A percentile compares a stretch with the other conserved stretches of the same genome.
Evolutionary conservation across 2,797 vertebrate genomes (phyloP).

Genomic region (Labeo calbasu): DNA sequence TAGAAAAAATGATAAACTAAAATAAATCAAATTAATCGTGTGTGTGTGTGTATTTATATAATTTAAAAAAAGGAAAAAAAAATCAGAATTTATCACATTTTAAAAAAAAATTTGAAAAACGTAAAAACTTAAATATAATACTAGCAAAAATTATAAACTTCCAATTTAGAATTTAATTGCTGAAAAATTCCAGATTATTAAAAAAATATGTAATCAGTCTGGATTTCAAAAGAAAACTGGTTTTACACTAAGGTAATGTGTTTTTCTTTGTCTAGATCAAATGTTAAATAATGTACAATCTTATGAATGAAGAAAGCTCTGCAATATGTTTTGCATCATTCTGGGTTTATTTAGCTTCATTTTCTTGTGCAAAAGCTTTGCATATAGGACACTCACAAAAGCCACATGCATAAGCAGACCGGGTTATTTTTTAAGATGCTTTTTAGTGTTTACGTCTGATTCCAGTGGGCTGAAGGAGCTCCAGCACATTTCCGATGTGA

Average conservation of each 20-base stretch:
- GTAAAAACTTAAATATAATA: too few relatives aligned
- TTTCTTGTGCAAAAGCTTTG: too few relatives aligned
- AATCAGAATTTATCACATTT: too few relatives aligned
- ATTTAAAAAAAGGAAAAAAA: too few relatives aligned
- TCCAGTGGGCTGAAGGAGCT: neutral
- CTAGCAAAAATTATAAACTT: neutral
- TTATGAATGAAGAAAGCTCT: neutral
- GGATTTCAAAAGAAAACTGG: too few relatives aligned
- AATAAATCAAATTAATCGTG: too few relatives aligned
- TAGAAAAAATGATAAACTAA: too few relatives aligned
- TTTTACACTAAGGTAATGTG: too few relatives aligned
- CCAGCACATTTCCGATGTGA: neutral
- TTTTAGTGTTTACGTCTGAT: neutral
- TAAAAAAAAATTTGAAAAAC: too few relatives aligned
- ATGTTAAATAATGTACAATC: neutral
- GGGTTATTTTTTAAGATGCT: neutral
- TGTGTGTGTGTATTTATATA: neutral
- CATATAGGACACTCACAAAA: neutral
- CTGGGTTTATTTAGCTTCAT: neutral
- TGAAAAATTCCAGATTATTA: neutral
- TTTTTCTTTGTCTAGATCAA: neutral
- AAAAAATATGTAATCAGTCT: neutral
- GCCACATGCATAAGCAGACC: neutral
- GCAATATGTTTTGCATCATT: neutral
- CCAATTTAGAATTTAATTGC: neutral